Base-by-base conservation (phyloP, 2,888 invertebrate species). In the Endotricha flammealis region DNA sequence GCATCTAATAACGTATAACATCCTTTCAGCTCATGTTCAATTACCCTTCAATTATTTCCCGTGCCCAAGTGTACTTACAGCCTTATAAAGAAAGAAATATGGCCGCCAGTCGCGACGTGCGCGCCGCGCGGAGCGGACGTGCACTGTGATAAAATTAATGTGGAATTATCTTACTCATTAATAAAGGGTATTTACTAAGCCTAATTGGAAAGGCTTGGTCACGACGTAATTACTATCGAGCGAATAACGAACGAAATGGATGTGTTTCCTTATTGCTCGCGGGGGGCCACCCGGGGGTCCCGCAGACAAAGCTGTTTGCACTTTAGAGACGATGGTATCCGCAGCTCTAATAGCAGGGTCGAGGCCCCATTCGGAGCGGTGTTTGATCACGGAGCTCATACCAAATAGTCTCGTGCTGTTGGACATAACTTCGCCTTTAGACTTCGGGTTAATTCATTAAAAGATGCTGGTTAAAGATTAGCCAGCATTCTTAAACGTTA, bases 61-160 rank as follows among this genome's bases (percentile, higher is more conserved):
- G 25, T 10, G 27, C 7, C n/a, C 37, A 29, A 44, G 44, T 54
- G 57, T 52, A 55, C 44, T 48, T 45, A 39, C 47, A 36, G 40
- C 72, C 69, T 59, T 69, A 63, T 61, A 53, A 24, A 58, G 66
- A 45, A 53, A 58, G 59, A 69, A 60, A 60, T 59, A 69, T 65
- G 51, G 55, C 56, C 41, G 44, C 37, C 57, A 62, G 58, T 50
- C 39, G 32, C 38, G 29, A 42, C 42, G 32, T 30, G 50, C 48
- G 46, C 49, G 42, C 47, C 35, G 53, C 23, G 29, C 41, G 40
- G 53, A 42, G 48, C 48, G 58, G 64, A 64, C 63, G 60, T 45
- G 53, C 47, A 30, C 48, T 41, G 41, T 22, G 39, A 31, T 42
- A 33, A 38, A 44, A 36, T 32, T 46, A 46, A 43, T 41, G 43